These are phyloP conservation scores for Tympanuchus pallidicinctus DNA, from an alignment of 2,113 vertebrate species.

Conservation along the genomic window DNA sequence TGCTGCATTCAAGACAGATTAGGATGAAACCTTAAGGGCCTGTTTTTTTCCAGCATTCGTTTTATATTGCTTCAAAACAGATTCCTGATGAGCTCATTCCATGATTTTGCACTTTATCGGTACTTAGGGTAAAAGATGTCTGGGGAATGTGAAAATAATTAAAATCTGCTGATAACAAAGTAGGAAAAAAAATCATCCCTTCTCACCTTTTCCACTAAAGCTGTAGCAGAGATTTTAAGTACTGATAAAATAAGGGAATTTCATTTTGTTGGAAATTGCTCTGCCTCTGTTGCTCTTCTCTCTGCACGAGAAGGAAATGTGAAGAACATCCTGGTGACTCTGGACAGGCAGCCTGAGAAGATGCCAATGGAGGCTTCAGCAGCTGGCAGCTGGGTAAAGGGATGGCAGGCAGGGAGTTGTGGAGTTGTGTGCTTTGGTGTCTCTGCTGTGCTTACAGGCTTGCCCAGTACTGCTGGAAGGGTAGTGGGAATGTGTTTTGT, in stretches of 20 bases:
- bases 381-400: fast-evolving
- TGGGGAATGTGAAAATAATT: slow-evolving; percentile 10
- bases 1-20: slow-evolving; percentile 23
- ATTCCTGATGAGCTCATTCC: neutral
- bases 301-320: neutral
- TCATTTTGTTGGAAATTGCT: neutral
- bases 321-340: neutral
- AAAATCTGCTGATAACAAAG: neutral
- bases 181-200: neutral
- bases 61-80: slow-evolving; percentile 2
- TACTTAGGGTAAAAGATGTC: neutral
- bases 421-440: fast-evolving
- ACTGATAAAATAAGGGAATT: neutral
- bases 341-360: neutral
- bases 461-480: fast-evolving
- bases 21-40: neutral
- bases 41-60: slow-evolving; percentile 15
- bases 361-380: neutral
- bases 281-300: neutral
- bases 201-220: neutral
- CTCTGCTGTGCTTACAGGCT: neutral
- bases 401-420: fast-evolving
- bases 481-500: fast-evolving
- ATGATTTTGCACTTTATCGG: slow-evolving; percentile 9
- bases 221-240: neutral